phyloP scores from a whole-genome alignment of 2,888 invertebrate genomes.

The Eristalis intricaria region DNA sequence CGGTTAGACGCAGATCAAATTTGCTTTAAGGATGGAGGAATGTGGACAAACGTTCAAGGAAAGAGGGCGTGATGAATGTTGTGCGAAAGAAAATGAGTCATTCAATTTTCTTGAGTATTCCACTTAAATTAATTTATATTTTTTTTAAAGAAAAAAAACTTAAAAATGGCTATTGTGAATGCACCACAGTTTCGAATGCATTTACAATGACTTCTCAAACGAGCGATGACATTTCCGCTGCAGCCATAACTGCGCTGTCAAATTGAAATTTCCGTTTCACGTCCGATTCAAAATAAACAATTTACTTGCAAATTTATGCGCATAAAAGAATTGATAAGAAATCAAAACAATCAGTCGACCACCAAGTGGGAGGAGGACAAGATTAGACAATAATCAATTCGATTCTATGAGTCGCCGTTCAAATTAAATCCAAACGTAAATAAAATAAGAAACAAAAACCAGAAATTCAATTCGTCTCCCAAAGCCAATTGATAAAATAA shows the following conservation, averaged over 20 bases:
- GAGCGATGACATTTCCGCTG: background rate
- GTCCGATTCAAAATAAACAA: background rate
- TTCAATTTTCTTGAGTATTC: too few species aligned
- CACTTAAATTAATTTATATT: background rate
- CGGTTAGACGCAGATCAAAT: background rate
- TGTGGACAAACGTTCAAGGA: background rate
- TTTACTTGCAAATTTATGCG: background rate
- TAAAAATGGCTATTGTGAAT: background rate
- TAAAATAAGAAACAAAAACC: background rate
- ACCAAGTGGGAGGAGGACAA: background rate
- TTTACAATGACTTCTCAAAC: background rate
- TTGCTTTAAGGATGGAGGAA: background rate
- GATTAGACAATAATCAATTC: background rate
- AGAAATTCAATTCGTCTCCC: background rate
- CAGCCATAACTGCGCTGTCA: constrained; percentile 6
- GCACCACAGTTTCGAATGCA: background rate
- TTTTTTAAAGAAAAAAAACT: background rate
- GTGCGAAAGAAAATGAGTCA: too few species aligned
- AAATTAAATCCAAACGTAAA: background rate
- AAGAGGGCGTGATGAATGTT: background rate
- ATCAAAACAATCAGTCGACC: background rate
- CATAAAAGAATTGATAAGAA: constrained; percentile 1
- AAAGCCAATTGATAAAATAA: background rate
- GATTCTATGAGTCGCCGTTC: background rate
- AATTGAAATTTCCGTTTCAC: background rate